Evolutionary conservation across 2,797 vertebrate genomes (phyloP).

Genomic region (Erethizon dorsatum): DNA sequence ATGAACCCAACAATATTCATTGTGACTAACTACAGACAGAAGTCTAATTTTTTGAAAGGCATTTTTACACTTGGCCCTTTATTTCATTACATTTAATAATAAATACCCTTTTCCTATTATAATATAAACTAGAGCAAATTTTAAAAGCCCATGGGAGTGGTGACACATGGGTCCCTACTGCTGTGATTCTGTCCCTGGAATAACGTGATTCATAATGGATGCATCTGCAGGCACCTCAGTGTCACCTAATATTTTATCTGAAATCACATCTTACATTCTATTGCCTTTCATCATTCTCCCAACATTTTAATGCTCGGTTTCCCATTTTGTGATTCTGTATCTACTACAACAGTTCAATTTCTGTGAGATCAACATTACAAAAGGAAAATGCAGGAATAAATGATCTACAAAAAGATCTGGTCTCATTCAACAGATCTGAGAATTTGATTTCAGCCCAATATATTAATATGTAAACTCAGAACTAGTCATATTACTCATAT

Average conservation of each 20-base stretch:
- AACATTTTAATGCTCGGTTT: background rate
- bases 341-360: background rate
- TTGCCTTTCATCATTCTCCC: background rate
- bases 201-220: background rate
- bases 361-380: background rate
- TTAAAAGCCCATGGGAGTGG: background rate
- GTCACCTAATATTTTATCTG: background rate
- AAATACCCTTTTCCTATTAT: background rate
- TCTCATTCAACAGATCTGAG: background rate
- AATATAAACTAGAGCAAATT: background rate
- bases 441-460: background rate
- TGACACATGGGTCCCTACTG: background rate
- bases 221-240: background rate
- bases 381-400: conserved; percentile 26
- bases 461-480: conserved; percentile 26
- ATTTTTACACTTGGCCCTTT: background rate
- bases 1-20: background rate
- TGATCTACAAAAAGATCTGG: background rate
- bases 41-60: background rate
- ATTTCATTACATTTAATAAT: conserved; percentile 28
- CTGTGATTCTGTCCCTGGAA: background rate
- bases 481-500: background rate
- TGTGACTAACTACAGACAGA: background rate
- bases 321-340: background rate
- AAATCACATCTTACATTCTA: background rate